Evolutionary conservation across 2,797 vertebrate species (phyloP).

Genomic region (Labroides dimidiatus): DNA sequence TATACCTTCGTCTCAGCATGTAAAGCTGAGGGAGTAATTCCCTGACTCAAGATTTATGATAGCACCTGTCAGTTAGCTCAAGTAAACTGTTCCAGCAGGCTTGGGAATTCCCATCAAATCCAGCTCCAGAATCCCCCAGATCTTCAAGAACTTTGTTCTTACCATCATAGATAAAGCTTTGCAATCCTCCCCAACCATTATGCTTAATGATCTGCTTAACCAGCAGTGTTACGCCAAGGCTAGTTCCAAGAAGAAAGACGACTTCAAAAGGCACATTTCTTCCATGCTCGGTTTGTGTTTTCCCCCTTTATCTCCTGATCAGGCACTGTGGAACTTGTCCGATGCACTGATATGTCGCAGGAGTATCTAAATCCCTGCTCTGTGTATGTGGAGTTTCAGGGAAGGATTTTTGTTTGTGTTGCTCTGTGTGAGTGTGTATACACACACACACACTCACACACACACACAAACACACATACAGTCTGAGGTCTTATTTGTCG

Average conservation of each 20-base stretch:
- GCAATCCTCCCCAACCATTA: conserved; percentile 81
- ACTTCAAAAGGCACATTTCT: conserved; percentile 73
- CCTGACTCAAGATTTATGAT: conserved; percentile 71
- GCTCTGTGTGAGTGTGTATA: conserved; percentile 22
- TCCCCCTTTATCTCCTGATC: conserved; percentile 55
- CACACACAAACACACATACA: background rate
- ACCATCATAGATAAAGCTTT: conserved; percentile 79
- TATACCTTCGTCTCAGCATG: conserved; percentile 48
- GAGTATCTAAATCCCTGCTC: conserved; percentile 53
- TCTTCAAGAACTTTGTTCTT: conserved; percentile 82
- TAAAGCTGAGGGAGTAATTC: conserved; percentile 66
- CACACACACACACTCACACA: background rate
- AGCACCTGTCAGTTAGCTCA: conserved; percentile 78
- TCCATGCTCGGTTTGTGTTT: conserved; percentile 46
- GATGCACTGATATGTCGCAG: conserved; percentile 62
- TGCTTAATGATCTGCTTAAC: conserved; percentile 82
- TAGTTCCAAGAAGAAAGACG: conserved; percentile 67
- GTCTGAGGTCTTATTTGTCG: conserved; percentile 18
- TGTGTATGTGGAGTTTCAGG: conserved; percentile 42
- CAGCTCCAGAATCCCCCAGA: conserved; percentile 80
- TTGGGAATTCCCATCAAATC: conserved; percentile 81
- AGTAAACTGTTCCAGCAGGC: conserved; percentile 75
- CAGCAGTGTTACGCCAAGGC: conserved; percentile 71
- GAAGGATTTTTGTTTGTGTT: conserved; percentile 36
- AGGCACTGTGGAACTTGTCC: conserved; percentile 27